Evolutionary conservation across 1,140 invertebrate species (phyloP).

Genomic region (Manduca sexta): DNA sequence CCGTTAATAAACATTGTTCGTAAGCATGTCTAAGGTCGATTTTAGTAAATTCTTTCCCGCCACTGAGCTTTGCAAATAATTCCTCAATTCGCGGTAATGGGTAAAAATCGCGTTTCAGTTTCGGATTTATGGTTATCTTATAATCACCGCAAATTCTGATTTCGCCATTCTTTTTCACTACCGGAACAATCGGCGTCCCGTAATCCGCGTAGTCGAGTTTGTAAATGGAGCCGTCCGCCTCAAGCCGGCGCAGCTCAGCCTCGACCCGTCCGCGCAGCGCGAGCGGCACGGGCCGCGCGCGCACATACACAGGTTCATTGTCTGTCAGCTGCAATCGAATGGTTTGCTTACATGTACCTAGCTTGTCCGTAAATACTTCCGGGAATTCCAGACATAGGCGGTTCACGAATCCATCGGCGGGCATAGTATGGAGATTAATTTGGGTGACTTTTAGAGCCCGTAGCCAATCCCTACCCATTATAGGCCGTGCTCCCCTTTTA

Average conservation of each 20-base stretch:
- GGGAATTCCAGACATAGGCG: constrained; percentile 20
- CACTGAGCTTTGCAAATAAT: constrained; percentile 30
- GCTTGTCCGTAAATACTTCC: constrained; percentile 24
- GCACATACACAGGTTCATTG: constrained; percentile 27
- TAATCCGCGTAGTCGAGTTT: constrained; percentile 26
- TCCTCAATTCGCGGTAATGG: constrained; percentile 36
- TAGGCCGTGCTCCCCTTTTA: constrained; percentile 20
- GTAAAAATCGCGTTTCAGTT: constrained; percentile 28
- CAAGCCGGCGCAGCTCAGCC: constrained; percentile 45
- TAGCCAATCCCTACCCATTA: constrained; percentile 29
- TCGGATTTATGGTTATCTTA: constrained; percentile 29
- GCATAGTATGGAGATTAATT: constrained; percentile 17
- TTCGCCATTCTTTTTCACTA: constrained; percentile 22
- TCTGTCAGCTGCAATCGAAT: constrained; percentile 22
- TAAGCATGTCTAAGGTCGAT: constrained; percentile 29
- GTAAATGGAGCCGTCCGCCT: constrained; percentile 28
- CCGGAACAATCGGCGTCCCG: constrained; percentile 28
- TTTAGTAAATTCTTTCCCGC: constrained; percentile 30
- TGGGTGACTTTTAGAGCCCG: constrained; percentile 19
- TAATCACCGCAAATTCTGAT: constrained; percentile 29
- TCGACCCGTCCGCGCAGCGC: constrained; percentile 48
- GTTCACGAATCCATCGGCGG: constrained; percentile 12
- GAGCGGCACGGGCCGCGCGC: constrained; percentile 36
- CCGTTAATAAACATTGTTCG: constrained; percentile 23
- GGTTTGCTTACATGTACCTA: constrained; percentile 23